Base-by-base conservation (phyloP, 2,113 vertebrate genomes). In the Collichthys lucidus region DNA sequence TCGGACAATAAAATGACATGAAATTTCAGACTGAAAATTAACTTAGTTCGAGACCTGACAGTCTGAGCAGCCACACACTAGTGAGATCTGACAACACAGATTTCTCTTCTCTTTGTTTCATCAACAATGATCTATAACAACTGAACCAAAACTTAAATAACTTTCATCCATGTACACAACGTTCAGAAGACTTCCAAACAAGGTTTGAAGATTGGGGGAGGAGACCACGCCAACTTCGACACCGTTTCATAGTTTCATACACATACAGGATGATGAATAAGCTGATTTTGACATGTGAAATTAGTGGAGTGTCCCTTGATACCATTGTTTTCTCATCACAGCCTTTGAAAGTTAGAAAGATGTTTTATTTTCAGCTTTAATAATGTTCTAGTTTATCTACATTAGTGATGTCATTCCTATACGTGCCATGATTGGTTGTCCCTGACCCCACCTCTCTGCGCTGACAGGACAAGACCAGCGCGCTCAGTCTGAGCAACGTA, bases 401-500 rank as follows among this genome's bases (percentile, higher is more conserved):
- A 29, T 2, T 11, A 57, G 24, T 10, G 20, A 29, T 79, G 31
- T 68, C 15, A 46, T 65, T n/a, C 10, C 7, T 29, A 0, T 60
- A 47, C 35, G 76, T 62, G 2, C 44, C n/a, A 3, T 1, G 57
- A 75, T 49, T 85, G 63, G 62, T 19, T 29, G 50, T 66, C 20
- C 56, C 77, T 94, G 74, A 94, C 69, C 44, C 47, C 60, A 0
- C 57, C 4, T 69, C 65, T 93, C 62, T 87, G 91, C 71, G 87
- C 87, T 92, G 89, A 71, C 89, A 99, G 98, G 98, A 99, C 96
- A 99, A 99, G 95, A 99, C 98, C 2, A 99, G 98, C 0, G 98
- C 98, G 1, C 94, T 99, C 94, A 99, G 98, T 79, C 96, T 99
- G 92, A 99, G 97, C 93, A 99, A 99, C 47, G 98, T 99, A 93